These are phyloP conservation scores for Tipula vernalis DNA, from an alignment of 2,888 invertebrate genomes.

Conservation along the genomic window DNA sequence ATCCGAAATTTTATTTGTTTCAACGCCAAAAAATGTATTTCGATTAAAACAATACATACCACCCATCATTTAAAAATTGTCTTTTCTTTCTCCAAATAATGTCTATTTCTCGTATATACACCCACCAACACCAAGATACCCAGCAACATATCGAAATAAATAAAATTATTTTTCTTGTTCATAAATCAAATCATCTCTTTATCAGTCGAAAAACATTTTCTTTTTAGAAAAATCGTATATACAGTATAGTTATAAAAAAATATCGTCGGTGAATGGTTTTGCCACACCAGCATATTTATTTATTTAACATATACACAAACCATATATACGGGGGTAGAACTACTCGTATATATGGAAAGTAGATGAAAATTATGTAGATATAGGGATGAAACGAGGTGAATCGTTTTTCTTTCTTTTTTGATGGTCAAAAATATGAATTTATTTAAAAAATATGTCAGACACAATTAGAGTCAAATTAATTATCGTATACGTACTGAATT, in stretches of 20 bases:
- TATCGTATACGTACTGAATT: not conserved
- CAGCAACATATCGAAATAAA: not conserved
- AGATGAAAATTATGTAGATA: not conserved
- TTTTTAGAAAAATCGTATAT: not conserved
- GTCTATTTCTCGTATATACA: not conserved
- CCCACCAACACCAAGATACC: not conserved
- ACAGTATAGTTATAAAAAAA: not conserved
- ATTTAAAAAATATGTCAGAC: not conserved
- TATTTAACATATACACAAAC: not conserved
- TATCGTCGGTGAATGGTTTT: not conserved
- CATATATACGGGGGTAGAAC: not conserved
- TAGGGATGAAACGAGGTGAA: not conserved
- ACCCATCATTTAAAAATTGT: not conserved
- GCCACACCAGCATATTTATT: not conserved
- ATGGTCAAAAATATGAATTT: not conserved
- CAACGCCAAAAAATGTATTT: not conserved
- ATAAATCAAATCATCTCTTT: conserved; percentile 4
- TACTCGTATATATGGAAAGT: not conserved
- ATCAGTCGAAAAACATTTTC: conserved; percentile 4
- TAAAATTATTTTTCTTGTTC: not conserved
- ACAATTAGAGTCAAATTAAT: not conserved
- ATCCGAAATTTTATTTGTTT: not conserved
- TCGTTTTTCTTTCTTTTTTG: not conserved
- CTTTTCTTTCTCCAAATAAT: not conserved
- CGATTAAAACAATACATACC: not conserved